Conservation (phyloP, 2,888 invertebrate species). For the Pilophorus perplexus region DNA sequence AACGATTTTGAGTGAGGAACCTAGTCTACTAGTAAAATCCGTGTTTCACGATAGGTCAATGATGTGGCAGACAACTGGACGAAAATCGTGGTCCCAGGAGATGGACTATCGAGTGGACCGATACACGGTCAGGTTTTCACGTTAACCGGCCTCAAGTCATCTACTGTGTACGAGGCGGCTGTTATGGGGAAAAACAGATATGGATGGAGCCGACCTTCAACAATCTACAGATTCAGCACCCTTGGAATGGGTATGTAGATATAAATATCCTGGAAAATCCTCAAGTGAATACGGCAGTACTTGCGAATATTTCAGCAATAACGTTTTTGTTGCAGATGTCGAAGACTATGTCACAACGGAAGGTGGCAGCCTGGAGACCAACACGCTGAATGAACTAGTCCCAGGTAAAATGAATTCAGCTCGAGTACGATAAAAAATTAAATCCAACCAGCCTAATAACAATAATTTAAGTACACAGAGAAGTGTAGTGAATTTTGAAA, state of each 20-base stretch:
- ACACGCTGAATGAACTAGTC: slow-evolving; percentile 14
- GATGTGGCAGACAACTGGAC: slow-evolving; percentile 58
- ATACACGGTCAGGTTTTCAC: slow-evolving; percentile 75
- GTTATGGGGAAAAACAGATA: slow-evolving; percentile 77
- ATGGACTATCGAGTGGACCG: slow-evolving; percentile 59
- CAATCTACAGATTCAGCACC: slow-evolving; percentile 72
- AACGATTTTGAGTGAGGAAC: no score
- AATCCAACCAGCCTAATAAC: no score
- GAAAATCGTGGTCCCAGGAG: slow-evolving; percentile 68
- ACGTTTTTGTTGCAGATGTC: no score
- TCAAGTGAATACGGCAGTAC: no score
- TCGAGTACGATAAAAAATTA: no score
- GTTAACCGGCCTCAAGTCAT: slow-evolving; percentile 68
- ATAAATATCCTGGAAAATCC: no score
- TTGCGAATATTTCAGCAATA: no score
- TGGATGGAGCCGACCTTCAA: slow-evolving; percentile 80
- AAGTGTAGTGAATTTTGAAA: no score
- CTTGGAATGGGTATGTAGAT: slow-evolving; percentile 68
- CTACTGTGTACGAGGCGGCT: slow-evolving; percentile 73
- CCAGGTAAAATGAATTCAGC: no score
- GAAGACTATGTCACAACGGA: slow-evolving; percentile 27
- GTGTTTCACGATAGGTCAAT: slow-evolving; percentile 1
- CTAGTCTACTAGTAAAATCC: no score
- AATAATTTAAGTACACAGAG: no score
- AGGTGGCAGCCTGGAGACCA: slow-evolving; percentile 10